These are phyloP conservation scores for Eulemur coronatus DNA, from an alignment of 2,797 vertebrate genomes.

Conservation along the genomic window DNA sequence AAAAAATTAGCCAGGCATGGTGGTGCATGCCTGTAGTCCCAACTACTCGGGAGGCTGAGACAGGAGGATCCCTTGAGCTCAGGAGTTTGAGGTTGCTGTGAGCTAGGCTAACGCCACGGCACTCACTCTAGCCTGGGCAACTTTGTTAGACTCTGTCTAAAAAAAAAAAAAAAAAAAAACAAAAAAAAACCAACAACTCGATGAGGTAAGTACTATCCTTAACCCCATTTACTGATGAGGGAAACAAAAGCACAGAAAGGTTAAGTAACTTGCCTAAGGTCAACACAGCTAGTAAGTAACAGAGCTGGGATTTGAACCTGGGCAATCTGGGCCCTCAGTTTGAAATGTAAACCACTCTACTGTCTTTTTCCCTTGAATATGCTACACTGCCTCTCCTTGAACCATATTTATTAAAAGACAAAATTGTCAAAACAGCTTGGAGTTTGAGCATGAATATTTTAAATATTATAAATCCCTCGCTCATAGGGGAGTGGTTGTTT, in stretches of 20 bases:
- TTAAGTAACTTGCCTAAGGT: not conserved
- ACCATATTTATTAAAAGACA: not conserved
- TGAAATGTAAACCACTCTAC: not conserved
- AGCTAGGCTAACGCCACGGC: too few relatives aligned
- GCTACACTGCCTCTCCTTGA: not conserved
- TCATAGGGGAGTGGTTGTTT: not conserved
- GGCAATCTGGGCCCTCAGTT: not conserved
- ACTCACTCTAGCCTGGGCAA: too few relatives aligned
- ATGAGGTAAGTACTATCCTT: not conserved
- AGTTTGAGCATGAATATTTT: constrained; percentile 48
- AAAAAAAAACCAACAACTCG: not conserved
- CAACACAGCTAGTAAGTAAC: not conserved
- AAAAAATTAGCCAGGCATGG: too few relatives aligned
- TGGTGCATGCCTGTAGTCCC: too few relatives aligned
- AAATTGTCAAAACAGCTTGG: constrained; percentile 42
- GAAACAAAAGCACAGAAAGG: not conserved
- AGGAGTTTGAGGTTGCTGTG: too few relatives aligned
- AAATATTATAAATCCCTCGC: constrained; percentile 48
- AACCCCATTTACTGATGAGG: not conserved
- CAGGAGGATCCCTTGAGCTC: too few relatives aligned
- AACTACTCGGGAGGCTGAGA: too few relatives aligned
- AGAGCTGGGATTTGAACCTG: not conserved
- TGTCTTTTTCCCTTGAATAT: not conserved
- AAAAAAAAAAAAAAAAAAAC: too few relatives aligned
- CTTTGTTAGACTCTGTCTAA: too few relatives aligned